A percentile compares a stretch with the other conserved stretches of the same genome.
phyloP scores from a whole-genome alignment of 2,888 invertebrate species.

The Cryptocephalus moraei region DNA sequence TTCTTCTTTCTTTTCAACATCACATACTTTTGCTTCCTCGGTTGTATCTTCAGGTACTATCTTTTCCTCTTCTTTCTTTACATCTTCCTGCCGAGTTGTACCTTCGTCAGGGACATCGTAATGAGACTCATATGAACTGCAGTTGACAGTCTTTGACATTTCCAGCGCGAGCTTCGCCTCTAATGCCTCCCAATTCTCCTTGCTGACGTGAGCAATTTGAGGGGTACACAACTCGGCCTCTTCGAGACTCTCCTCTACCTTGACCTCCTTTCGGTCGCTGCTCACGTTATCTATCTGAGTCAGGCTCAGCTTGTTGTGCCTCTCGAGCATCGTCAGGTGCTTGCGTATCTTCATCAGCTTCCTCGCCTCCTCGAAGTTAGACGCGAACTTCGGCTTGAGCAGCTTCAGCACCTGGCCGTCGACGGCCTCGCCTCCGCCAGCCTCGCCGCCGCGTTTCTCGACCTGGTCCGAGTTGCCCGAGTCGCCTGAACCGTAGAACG shows the following conservation, averaged over 20 bases:
- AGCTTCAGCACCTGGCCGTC: slow-evolving; percentile 14
- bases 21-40: neutral
- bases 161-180: slow-evolving; percentile 32
- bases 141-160: slow-evolving; percentile 22
- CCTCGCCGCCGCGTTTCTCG: slow-evolving; percentile 8
- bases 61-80: no score
- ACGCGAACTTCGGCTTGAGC: slow-evolving; percentile 59
- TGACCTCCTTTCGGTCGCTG: neutral
- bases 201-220: slow-evolving; percentile 27
- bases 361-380: slow-evolving; percentile 56
- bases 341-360: slow-evolving; percentile 56
- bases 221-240: slow-evolving; percentile 4
- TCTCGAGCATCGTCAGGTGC: slow-evolving; percentile 51
- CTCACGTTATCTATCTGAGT: slow-evolving; percentile 9
- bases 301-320: slow-evolving; percentile 30
- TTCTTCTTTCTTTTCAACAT: neutral
- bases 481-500: slow-evolving; percentile 21
- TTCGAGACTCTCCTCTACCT: neutral
- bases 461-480: slow-evolving; percentile 31
- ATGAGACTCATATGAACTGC: slow-evolving; percentile 20
- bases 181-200: slow-evolving; percentile 34
- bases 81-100: no score
- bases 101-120: slow-evolving; percentile 10
- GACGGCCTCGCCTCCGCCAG: neutral
- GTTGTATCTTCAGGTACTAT: no score